phyloP scores from a whole-genome alignment of 2,113 vertebrate species.

The Lampris megalopsis region DNA sequence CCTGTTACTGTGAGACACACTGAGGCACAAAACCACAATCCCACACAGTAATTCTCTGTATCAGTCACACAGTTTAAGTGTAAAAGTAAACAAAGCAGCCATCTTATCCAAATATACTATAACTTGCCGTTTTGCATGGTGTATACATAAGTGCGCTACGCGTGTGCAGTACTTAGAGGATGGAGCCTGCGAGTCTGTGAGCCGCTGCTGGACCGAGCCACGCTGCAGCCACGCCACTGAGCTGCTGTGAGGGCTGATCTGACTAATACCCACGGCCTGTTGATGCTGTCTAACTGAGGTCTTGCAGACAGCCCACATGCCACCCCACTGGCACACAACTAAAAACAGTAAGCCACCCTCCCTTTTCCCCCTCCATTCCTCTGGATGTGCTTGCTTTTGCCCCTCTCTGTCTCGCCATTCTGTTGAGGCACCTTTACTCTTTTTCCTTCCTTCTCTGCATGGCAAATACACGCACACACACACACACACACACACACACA shows the following conservation, averaged over 20 bases:
- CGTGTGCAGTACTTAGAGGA: constrained; percentile 57
- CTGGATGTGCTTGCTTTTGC: too few relatives aligned
- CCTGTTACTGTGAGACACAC: constrained; percentile 43
- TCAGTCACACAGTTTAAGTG: constrained; percentile 66
- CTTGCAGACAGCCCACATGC: constrained; percentile 47
- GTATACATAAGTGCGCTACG: constrained; percentile 54
- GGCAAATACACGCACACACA: too few relatives aligned
- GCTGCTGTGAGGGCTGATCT: constrained; percentile 35
- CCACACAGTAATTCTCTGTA: constrained; percentile 59
- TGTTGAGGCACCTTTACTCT: constrained; percentile 39
- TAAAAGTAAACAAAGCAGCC: constrained; percentile 67
- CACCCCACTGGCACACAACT: constrained; percentile 50
- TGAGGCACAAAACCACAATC: constrained; percentile 42
- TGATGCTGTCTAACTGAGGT: constrained; percentile 42
- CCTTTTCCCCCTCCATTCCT: background rate
- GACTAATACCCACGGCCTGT: constrained; percentile 46
- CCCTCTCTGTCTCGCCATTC: constrained; percentile 17
- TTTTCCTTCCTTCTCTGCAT: constrained; percentile 35
- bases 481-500: too few relatives aligned
- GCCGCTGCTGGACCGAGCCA: constrained; percentile 30
- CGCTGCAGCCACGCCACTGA: constrained; percentile 11
- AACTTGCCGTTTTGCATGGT: constrained; percentile 53
- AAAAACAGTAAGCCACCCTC: constrained; percentile 53
- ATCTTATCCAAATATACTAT: constrained; percentile 58
- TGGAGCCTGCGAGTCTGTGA: constrained; percentile 46